Conservation (phyloP, 2,113 vertebrate species). For the Aix galericulata region DNA sequence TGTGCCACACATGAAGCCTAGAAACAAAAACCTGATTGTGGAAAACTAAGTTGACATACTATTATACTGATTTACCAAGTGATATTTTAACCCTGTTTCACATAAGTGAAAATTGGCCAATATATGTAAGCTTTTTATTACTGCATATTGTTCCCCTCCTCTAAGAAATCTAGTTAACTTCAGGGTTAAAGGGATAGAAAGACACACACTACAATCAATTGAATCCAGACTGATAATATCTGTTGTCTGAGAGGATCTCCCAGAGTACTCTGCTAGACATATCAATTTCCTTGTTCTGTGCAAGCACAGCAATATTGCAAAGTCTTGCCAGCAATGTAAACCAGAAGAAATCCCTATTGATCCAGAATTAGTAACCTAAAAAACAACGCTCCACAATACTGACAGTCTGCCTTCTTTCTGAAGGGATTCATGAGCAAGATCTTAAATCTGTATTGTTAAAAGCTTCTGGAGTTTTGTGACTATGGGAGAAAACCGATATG, state of each 20-base stretch:
- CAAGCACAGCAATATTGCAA: background rate
- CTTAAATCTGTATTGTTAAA: background rate
- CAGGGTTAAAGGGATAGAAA: background rate
- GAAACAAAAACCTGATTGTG: background rate
- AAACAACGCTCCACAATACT: no score
- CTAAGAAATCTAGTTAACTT: background rate
- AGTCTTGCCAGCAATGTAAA: background rate
- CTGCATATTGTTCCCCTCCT: background rate
- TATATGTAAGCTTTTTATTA: background rate
- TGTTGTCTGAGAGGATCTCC: background rate
- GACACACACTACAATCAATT: background rate
- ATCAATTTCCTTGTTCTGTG: background rate
- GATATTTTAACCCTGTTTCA: background rate
- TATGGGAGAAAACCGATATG: background rate
- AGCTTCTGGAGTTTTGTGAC: background rate
- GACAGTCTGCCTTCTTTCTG: background rate
- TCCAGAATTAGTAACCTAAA: background rate
- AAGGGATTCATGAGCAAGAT: background rate
- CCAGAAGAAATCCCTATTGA: background rate
- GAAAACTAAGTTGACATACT: background rate
- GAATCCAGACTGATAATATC: background rate
- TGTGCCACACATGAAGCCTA: slow-evolving; percentile 92
- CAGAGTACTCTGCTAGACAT: background rate
- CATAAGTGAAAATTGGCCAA: background rate
- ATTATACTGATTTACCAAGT: background rate